Evolutionary conservation across 2,797 vertebrate species (phyloP), one percentile per base, ranked within the genome.

Genomic region (Macroramphosus scolopax): DNA sequence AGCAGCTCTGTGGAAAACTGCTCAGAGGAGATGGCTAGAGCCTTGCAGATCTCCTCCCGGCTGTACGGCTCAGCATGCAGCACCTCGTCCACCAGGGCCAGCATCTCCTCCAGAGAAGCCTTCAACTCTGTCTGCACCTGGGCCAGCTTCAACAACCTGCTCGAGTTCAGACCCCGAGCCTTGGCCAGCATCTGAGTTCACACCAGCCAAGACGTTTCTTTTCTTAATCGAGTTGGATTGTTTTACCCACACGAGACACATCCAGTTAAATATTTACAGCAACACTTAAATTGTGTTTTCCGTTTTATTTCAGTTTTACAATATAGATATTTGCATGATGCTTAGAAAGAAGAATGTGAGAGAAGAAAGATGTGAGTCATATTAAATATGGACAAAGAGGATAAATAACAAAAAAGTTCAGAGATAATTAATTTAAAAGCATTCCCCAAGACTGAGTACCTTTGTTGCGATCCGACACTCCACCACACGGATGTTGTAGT

Each of bases 401-500:
- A n/a, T n/a, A n/a, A n/a, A n/a, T n/a, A n/a, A n/a, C n/a, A n/a
- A n/a, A n/a, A n/a, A n/a, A n/a, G n/a, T n/a, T n/a, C n/a, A n/a
- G n/a, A n/a, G n/a, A n/a, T n/a, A n/a, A n/a, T n/a, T n/a, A n/a
- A n/a, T n/a, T n/a, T n/a, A n/a, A n/a, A n/a, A n/a, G n/a, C n/a
- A n/a, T n/a, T n/a, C n/a, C n/a, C n/a, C n/a, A n/a, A n/a, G n/a
- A 10, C 2, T 18, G 17, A 12, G 31, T 88, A 98, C 97, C 94
- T 98, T 98, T 20, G 97, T 90, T 64, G 94, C 95, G 47, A 97
- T 92, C 14, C 89, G 88, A 82, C 96, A 98, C 81, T 99, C 97
- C 85, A 93, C 92, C 83, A 99, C 96, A 35, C 96, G 90, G 80
- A 94, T 92, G 86, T 98, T 99, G 87, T 83, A 99, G 83, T 97